Conservation (phyloP, 2,888 invertebrate species). For the Oegoconia quadripuncta region DNA sequence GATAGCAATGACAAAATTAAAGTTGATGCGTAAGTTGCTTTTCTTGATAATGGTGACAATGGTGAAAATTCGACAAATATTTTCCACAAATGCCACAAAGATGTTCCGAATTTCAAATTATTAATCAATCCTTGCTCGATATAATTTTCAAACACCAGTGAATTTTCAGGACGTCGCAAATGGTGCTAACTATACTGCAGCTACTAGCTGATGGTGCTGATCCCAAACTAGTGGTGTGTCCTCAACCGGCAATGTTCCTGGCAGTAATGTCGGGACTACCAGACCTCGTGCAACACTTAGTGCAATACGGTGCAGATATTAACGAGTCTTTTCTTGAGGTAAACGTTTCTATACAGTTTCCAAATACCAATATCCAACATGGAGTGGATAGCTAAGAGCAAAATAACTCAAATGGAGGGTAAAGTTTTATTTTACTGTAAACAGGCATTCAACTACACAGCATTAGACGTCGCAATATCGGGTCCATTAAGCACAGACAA, state of each 20-base stretch:
- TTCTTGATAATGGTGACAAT: background rate
- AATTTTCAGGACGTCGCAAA: conserved; percentile 49
- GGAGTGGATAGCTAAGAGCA: background rate
- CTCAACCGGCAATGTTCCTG: conserved; percentile 52
- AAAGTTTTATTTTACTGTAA: background rate
- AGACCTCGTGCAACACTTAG: conserved; percentile 41
- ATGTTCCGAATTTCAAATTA: too few relatives aligned
- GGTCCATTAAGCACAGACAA: conserved; percentile 39
- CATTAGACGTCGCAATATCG: conserved; percentile 53
- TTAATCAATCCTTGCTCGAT: too few relatives aligned
- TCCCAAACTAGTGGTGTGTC: conserved; percentile 48
- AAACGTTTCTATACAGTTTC: conserved; percentile 7
- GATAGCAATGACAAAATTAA: conserved; percentile 33
- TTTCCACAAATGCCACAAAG: too few relatives aligned
- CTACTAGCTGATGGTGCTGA: conserved; percentile 53
- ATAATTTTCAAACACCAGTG: too few relatives aligned
- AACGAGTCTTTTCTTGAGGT: conserved; percentile 53
- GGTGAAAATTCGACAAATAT: background rate
- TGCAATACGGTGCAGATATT: conserved; percentile 48
- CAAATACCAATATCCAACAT: background rate
- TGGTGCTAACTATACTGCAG: conserved; percentile 44
- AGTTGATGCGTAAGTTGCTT: conserved; percentile 36
- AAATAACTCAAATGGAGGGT: background rate
- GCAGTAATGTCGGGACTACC: conserved; percentile 40
- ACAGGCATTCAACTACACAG: conserved; percentile 44